phyloP scores from a whole-genome alignment of 2,888 invertebrate genomes.

The Acanthosepion lycidas region DNA sequence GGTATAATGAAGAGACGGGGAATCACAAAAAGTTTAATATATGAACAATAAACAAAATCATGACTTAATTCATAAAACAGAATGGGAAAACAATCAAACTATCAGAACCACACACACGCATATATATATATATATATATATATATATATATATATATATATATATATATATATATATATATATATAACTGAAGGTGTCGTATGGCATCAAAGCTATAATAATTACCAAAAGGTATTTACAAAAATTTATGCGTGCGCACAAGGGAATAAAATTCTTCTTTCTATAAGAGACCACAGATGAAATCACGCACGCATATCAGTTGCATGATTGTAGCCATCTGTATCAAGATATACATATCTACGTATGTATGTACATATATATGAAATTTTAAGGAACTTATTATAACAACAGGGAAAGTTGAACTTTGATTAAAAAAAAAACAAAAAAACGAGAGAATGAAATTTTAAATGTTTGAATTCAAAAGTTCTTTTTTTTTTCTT shows the following conservation, averaged over 20 bases:
- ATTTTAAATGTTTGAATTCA: no score
- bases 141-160: conserved; percentile 23
- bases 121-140: background rate
- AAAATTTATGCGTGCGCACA: background rate
- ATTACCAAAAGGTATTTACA: background rate
- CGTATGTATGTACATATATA: conserved; percentile 35
- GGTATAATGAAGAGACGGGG: background rate
- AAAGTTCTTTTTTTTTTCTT: no score
- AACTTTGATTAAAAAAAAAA: no score
- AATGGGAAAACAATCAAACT: background rate
- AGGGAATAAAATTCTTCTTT: background rate
- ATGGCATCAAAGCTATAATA: background rate
- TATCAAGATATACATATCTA: conserved; percentile 33
- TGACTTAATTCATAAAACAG: background rate
- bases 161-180: background rate
- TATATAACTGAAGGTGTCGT: background rate
- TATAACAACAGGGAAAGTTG: background rate
- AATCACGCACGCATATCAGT: background rate
- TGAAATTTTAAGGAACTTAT: background rate
- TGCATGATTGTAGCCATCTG: background rate
- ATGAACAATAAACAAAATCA: background rate
- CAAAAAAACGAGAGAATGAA: no score
- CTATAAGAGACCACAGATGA: background rate
- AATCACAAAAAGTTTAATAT: background rate
- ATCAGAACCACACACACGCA: background rate